phyloP scores from a whole-genome alignment of 2,888 invertebrate genomes.

The Chymomyza caudatula region DNA sequence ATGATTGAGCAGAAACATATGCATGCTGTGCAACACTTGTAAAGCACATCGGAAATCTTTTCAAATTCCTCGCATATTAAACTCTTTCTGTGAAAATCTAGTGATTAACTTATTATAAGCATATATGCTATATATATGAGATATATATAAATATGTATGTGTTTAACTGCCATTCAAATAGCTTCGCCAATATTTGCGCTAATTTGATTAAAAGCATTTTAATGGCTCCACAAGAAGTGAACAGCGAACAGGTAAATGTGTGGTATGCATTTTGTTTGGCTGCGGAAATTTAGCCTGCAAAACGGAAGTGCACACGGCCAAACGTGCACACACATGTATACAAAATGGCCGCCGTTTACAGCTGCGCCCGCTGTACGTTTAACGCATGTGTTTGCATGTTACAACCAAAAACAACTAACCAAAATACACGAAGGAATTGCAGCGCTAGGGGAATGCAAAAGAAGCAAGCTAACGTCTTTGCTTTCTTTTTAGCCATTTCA shows the following conservation, averaged over 20 bases:
- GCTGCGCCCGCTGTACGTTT: slow-evolving; percentile 33
- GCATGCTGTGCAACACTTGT: no score
- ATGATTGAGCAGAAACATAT: neutral
- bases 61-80: neutral
- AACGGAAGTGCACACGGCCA: slow-evolving; percentile 47
- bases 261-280: slow-evolving; percentile 34
- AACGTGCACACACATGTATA: slow-evolving; percentile 4
- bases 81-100: neutral
- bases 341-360: slow-evolving; percentile 42
- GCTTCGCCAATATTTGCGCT: slow-evolving; percentile 56
- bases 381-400: slow-evolving; percentile 65
- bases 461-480: slow-evolving; percentile 23
- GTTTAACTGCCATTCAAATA: neutral
- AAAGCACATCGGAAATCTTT: neutral
- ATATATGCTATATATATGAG: no score
- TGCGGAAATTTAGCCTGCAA: slow-evolving; percentile 53
- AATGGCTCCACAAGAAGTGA: slow-evolving; percentile 51
- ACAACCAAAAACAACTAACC: slow-evolving; percentile 17
- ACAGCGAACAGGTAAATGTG: slow-evolving; percentile 45
- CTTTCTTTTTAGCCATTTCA: slow-evolving; percentile 57
- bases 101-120: neutral
- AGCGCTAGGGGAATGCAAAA: neutral
- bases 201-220: slow-evolving; percentile 73
- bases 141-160: no score
- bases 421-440: slow-evolving; percentile 32